Evolutionary conservation across 2,797 vertebrate species (phyloP).

Genomic region (Carapus acus): DNA sequence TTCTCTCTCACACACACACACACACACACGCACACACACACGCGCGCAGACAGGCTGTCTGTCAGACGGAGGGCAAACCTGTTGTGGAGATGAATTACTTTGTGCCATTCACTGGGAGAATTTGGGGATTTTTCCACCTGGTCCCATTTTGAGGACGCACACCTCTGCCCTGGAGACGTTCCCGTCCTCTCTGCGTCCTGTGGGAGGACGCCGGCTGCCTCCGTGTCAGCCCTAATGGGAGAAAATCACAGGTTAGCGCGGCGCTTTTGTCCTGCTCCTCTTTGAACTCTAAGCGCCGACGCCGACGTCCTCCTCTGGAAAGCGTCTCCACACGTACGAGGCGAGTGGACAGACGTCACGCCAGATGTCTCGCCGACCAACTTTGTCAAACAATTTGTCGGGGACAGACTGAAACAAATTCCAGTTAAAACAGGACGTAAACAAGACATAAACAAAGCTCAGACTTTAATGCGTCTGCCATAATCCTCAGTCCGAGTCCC

Average conservation of each 20-base stretch:
- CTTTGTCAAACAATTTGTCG: too few species aligned
- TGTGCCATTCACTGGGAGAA: constrained; percentile 53
- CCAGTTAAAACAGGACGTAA: not conserved
- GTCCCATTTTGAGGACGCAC: constrained; percentile 46
- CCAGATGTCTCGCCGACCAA: not conserved
- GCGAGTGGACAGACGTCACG: too few species aligned
- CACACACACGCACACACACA: constrained; percentile 13
- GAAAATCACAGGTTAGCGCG: constrained; percentile 9
- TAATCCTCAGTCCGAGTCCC: too few species aligned
- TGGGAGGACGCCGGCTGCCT: constrained; percentile 16
- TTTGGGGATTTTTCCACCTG: constrained; percentile 59
- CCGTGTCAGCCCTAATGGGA: constrained; percentile 25
- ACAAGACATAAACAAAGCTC: too few species aligned
- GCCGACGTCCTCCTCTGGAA: not conserved
- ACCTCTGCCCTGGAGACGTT: constrained; percentile 39
- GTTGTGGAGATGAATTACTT: constrained; percentile 59
- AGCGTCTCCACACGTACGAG: too few species aligned
- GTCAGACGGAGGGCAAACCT: constrained; percentile 56
- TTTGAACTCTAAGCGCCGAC: constrained; percentile 21
- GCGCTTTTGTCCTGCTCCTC: not conserved
- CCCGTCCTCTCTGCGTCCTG: not conserved
- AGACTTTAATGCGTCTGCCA: too few species aligned
- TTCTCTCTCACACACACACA: constrained; percentile 21
- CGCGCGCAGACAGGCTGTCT: constrained; percentile 27
- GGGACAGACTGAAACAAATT: not conserved